Evolutionary conservation across 2,113 vertebrate species (phyloP), one percentile per base, ranked within the genome.

Genomic region (Atlantisia rogersi): DNA sequence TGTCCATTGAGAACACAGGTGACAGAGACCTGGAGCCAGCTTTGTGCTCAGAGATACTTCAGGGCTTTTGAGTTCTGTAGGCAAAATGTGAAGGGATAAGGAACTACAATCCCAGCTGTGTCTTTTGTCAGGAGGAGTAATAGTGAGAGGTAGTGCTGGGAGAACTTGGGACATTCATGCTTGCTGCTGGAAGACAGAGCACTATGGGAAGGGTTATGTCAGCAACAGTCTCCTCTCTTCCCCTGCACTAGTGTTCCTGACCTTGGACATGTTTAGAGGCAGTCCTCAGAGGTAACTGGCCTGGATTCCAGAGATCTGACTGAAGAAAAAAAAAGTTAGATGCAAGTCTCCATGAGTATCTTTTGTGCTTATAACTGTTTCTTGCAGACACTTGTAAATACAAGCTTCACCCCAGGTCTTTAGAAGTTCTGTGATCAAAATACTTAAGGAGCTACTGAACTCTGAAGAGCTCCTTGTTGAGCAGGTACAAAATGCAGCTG

Each of bases 21-120:
- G 37, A 52, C 87, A 83, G 79, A 86, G 37, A 92, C 68, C 63
- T n/a, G 71, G 71, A 92, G 68, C 40, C 86, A 93, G 69, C 68
- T 94, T 90, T 90, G 50, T 83, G 40, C 70, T 92, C 71, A 3
- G 69, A 91, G 59, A 16, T 63, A 42, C 73, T 90, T 86, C 80
- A 90, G 78, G 71, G 80, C 11, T 86, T 94, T 79, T 88, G 29
- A 81, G 0, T 52, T 68, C 77, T 78, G n/a, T 18, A 78, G 88
- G 80, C 68, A 91, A 92, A 84, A 95, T 84, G 55, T 78, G 94
- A 88, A 88, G 37, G 32, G 10, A 62, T 59, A 77, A 59, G 65
- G 73, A 88, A 19, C 22, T 16, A 4, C 6, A 70, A 37, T 86
- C 68, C 53, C 71, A 65, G 35, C 10, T 69, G 58, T 31, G 10